Evolutionary conservation across 2,797 vertebrate species (phyloP), one percentile per base, ranked within the genome.

Genomic region (Aratinga solstitialis): DNA sequence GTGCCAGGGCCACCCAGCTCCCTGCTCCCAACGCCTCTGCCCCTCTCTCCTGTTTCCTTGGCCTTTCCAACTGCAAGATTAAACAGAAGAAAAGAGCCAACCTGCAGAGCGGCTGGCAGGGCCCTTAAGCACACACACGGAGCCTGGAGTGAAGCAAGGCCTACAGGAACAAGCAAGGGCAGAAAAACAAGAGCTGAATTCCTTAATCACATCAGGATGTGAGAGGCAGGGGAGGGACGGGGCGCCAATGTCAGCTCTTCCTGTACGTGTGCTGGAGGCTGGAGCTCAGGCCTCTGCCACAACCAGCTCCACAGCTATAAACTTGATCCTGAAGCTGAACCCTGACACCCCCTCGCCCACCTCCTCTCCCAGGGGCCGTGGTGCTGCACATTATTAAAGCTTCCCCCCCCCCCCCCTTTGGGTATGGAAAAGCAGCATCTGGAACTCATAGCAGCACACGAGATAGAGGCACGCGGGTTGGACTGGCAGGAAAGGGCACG

Each of bases 271-370:
- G 98, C 95, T 96, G 95, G 96, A 98, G 98, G 97, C 97, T 97
- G 97, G 93, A 97, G 97, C 94, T 97, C 96, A 87, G 97, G 96
- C 97, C 96, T 97, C 94, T 6, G 59, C 96, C 59, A 9, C 97
- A 94, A 97, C 96, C 94, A 98, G 98, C 98, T 97, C 97, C 97
- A 95, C 61, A 94, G 98, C 97, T 96, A 98, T 98, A 98, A 98
- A 98, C 98, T 98, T 98, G 98, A 98, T 98, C 97, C 98, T 98
- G 98, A 98, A 96, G 97, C 98, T 98, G 98, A 99, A 99, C 98
- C 98, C 97, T 97, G 96, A 97, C 97, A 97, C 93, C 96, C 97
- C 93, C 94, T 98, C 98, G 97, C 97, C 98, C 98, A 97, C 97
- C 98, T 97, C 83, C 82, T 80, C 93, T 89, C 95, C 94, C 23